phyloP scores from a whole-genome alignment of 2,888 invertebrate species.

The Coenonympha arcania region DNA sequence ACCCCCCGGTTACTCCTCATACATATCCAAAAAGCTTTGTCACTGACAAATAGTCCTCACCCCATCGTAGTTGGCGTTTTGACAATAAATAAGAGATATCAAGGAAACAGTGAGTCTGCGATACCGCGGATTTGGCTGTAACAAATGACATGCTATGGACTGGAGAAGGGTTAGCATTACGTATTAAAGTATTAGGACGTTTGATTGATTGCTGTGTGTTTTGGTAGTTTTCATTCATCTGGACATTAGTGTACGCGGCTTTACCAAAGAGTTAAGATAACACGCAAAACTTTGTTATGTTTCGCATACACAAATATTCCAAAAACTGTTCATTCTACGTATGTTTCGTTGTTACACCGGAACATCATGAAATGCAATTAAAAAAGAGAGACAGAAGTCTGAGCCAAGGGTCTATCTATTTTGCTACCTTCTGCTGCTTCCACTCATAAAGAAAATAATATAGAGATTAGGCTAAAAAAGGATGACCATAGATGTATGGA shows the following conservation, averaged over 20 bases:
- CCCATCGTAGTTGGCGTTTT: constrained; percentile 62
- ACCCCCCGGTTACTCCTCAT: constrained; percentile 35
- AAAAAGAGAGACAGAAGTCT: too few relatives aligned
- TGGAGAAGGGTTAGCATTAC: constrained; percentile 58
- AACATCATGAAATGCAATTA: too few relatives aligned
- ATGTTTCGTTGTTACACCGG: too few relatives aligned
- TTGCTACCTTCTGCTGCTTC: too few relatives aligned
- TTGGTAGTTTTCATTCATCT: constrained; percentile 13
- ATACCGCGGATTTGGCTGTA: constrained; percentile 54
- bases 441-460: too few relatives aligned
- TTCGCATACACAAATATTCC: too few relatives aligned
- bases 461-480: too few relatives aligned
- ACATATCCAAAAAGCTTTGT: constrained; percentile 55
- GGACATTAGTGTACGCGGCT: neutral
- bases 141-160: constrained; percentile 70
- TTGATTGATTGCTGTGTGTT: constrained; percentile 50
- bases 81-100: constrained; percentile 72
- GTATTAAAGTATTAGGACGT: constrained; percentile 41
- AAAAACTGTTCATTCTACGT: too few relatives aligned
- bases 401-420: too few relatives aligned
- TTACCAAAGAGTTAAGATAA: neutral
- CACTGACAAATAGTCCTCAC: constrained; percentile 70
- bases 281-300: too few relatives aligned
- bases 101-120: constrained; percentile 48
- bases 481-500: too few relatives aligned